These are phyloP conservation scores for Musca vetustissima DNA, from an alignment of 1,140 invertebrate genomes.

Conservation along the genomic window DNA sequence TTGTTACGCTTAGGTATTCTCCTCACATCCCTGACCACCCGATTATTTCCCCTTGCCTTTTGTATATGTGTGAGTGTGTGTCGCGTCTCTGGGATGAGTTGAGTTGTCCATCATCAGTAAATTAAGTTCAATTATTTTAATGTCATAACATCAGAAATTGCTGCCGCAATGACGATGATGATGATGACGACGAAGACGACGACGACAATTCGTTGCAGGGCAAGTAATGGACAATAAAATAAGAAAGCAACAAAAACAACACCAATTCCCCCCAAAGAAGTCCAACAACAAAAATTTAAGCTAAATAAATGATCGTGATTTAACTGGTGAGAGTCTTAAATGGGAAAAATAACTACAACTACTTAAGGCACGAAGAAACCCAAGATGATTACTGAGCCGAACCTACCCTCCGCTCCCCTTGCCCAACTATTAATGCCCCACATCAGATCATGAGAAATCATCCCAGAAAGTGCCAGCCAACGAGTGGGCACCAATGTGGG, in stretches of 20 bases:
- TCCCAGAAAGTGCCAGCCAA: too few relatives aligned
- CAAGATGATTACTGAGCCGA: background rate
- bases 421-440: too few relatives aligned
- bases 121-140: slow-evolving; percentile 25
- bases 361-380: slow-evolving; percentile 19
- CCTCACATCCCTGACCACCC: too few relatives aligned
- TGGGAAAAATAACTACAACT: slow-evolving; percentile 10
- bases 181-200: background rate
- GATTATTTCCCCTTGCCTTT: too few relatives aligned
- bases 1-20: too few relatives aligned
- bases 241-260: background rate
- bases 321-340: slow-evolving; percentile 24
- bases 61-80: too few relatives aligned
- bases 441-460: slow-evolving; percentile 10
- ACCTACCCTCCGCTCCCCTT: too few relatives aligned
- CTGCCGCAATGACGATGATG: slow-evolving; percentile 1
- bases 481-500: background rate
- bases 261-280: background rate
- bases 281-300: background rate
- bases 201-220: background rate
- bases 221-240: background rate
- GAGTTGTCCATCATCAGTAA: slow-evolving; percentile 10
- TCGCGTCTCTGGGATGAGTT: too few relatives aligned
- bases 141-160: slow-evolving; percentile 23
- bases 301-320: slow-evolving; percentile 16